Conservation (phyloP, 2,113 vertebrate species). For the Thomomys bottae region DNA sequence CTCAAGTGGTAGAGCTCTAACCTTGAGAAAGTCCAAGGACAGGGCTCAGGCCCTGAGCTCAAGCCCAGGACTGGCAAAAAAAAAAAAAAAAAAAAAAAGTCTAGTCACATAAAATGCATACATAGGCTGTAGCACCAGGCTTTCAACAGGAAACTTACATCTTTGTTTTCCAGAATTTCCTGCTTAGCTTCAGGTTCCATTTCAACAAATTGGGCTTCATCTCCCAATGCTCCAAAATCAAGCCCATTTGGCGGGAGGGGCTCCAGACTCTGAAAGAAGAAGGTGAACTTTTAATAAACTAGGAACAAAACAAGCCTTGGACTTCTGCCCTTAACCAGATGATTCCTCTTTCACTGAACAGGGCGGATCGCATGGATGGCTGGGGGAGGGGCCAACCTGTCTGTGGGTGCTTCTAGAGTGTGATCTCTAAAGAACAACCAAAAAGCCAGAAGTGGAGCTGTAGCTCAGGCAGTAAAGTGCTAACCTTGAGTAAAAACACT, state of each 20-base stretch:
- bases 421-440: not conserved
- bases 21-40: no score
- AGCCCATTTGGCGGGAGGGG: constrained; percentile 92
- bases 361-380: no score
- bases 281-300: no score
- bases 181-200: constrained; percentile 93
- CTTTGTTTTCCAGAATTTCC: constrained; percentile 97
- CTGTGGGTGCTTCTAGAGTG: no score
- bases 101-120: no score
- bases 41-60: no score
- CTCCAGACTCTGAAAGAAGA: constrained; percentile 90
- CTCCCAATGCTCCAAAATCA: constrained; percentile 89
- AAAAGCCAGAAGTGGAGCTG: not conserved
- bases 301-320: not conserved
- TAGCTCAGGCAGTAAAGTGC: no score
- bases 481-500: no score
- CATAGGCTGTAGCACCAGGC: not conserved
- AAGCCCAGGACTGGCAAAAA: no score
- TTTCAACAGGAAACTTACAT: constrained; percentile 85
- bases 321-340: not conserved
- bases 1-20: no score
- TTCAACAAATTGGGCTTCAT: constrained; percentile 92
- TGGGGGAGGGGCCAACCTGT: no score
- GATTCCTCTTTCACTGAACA: no score
- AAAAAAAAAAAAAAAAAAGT: not conserved